Evolutionary conservation across 2,888 invertebrate species (phyloP), one percentile per base, ranked within the genome.

Genomic region (Erebia ligea): DNA sequence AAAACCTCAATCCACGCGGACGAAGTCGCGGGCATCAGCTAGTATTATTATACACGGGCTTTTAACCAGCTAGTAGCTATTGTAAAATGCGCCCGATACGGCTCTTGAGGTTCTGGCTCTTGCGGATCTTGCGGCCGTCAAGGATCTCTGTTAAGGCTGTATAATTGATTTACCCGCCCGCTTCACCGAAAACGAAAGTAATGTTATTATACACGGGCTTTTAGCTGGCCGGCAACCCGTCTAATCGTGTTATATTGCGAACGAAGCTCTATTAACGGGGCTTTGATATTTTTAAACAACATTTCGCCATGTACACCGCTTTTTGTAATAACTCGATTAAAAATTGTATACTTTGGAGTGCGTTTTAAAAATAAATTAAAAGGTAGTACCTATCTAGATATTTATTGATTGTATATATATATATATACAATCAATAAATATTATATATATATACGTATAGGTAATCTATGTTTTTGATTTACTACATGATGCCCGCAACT

Each of bases 131-230:
- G 8, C n/a, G 8, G n/a, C 50, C 50, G n/a, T n/a, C 50, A 17
- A 17, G 50, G 50, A 52, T 52, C 50, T 75, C 74, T 73, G 70
- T 76, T 75, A 77, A 78, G 77, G 73, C 74, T 76, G 75, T 72
- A 73, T 80, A 80, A 80, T 80, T 80, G 78, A 80, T 76, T 80
- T 80, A 78, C 75, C 77, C 76, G 76, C 76, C 73, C 77, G 77
- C 78, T 77, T 74, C 75, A 68, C 58, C 73, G 77, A 78, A 79
- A 80, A 80, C 77, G 80, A 80, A 78, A 80, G 79, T 54, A 80
- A 80, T 76, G 73, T 75, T 78, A 80, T 80, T 80, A 80, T 77
- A 76, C 76, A 80, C 80, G 78, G 77, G 80, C 80, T 80, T 80
- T 80, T 80, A 80, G 80, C 78, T 76, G 64, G 74, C 70, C 76